Evolutionary conservation across 1,140 invertebrate species (phyloP).

Genomic region (Lysiphlebus fabarum): DNA sequence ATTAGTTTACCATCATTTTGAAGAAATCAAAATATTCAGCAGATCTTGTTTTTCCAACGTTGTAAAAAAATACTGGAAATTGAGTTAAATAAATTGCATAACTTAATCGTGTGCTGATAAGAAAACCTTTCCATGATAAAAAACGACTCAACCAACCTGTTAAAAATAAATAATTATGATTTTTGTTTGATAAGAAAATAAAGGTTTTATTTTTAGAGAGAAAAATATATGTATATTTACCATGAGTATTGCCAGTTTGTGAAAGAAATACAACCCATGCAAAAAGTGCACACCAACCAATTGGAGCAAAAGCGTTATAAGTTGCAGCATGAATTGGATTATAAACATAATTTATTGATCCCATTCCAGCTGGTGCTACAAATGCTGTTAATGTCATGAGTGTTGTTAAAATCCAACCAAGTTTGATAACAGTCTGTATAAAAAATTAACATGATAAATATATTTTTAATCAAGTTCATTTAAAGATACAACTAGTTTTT

Average conservation of each 20-base stretch:
- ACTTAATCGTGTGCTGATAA: constrained; percentile 62
- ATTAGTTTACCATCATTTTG: constrained; percentile 50
- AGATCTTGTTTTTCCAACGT: constrained; percentile 60
- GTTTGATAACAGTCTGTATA: constrained; percentile 53
- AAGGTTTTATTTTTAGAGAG: constrained; percentile 1
- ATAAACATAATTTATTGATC: constrained; percentile 64
- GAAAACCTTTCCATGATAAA: constrained; percentile 61
- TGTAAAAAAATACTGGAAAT: constrained; percentile 68
- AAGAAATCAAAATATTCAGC: constrained; percentile 58
- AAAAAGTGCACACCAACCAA: constrained; percentile 67
- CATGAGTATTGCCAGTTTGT: constrained; percentile 59
- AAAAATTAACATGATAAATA: too few species aligned
- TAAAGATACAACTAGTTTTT: background rate
- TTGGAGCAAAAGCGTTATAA: constrained; percentile 70
- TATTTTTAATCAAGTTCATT: too few species aligned
- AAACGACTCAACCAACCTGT: constrained; percentile 55
- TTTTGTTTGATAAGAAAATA: background rate
- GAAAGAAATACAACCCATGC: constrained; percentile 64
- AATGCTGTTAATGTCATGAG: constrained; percentile 58
- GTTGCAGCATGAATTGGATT: constrained; percentile 64
- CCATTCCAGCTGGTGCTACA: constrained; percentile 65
- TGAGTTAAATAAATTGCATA: constrained; percentile 68
- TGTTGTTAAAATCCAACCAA: constrained; percentile 58
- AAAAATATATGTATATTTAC: constrained; percentile 42
- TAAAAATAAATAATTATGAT: constrained; percentile 16